Conservation (phyloP, 35 echinoderm and acorn worm species). For the Apostichopus parvimensis region DNA sequence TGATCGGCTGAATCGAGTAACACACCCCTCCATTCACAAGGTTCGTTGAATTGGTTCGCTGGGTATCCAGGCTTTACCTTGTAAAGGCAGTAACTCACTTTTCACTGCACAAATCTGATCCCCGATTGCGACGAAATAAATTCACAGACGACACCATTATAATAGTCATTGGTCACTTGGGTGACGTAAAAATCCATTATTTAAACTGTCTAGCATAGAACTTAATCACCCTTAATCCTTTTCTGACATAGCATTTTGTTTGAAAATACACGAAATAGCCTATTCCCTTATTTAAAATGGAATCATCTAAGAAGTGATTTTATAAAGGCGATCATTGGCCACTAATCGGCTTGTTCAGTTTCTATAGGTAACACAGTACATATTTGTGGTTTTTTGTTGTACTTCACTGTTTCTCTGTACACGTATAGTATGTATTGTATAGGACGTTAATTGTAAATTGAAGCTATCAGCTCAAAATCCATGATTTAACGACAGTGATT, state of each 20-base stretch:
- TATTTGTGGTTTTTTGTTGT: not conserved
- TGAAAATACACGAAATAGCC: conserved; percentile 21
- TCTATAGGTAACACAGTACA: not conserved
- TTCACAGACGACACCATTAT: not conserved
- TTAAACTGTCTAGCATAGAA: not conserved
- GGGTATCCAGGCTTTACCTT: no score
- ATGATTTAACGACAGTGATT: not conserved
- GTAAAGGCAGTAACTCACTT: no score
- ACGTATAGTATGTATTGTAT: not conserved
- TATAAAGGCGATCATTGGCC: conserved; percentile 42
- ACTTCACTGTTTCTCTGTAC: not conserved
- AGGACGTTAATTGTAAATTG: not conserved
- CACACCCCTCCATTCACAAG: not conserved
- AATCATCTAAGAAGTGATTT: conserved; percentile 25
- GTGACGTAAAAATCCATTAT: not conserved
- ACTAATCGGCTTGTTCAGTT: conserved; percentile 19
- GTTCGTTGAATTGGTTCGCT: no score
- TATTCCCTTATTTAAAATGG: not conserved
- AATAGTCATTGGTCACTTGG: not conserved
- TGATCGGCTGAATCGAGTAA: no score
- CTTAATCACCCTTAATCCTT: conserved; percentile 20
- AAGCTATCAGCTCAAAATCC: not conserved
- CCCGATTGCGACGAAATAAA: not conserved
- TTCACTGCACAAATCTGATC: not conserved
- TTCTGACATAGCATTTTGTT: conserved; percentile 12